Conservation (phyloP, 1,140 invertebrate species). For the Drosophila ficusphila region DNA sequence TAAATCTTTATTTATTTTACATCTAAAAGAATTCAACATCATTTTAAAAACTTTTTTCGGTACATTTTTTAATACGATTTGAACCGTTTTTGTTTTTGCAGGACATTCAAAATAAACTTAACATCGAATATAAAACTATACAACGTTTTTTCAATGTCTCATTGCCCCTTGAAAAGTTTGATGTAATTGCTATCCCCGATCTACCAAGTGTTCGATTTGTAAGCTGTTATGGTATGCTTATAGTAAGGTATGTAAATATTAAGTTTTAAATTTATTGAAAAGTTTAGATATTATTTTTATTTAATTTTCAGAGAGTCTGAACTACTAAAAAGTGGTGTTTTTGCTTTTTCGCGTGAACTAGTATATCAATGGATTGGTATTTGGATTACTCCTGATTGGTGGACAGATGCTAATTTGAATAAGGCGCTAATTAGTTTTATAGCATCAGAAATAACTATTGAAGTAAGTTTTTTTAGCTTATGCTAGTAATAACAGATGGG, state of each 20-base stretch:
- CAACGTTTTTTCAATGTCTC: constrained; percentile 87
- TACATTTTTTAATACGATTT: not conserved
- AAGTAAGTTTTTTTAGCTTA: too few species aligned
- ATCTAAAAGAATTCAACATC: too few species aligned
- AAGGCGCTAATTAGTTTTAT: constrained; percentile 90
- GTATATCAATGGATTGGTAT: constrained; percentile 91
- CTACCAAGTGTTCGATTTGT: not conserved
- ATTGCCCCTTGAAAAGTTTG: not conserved
- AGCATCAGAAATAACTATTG: constrained; percentile 88
- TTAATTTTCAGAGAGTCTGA: constrained; percentile 88
- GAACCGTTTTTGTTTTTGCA: too few species aligned
- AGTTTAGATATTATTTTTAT: too few species aligned
- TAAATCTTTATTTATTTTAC: too few species aligned
- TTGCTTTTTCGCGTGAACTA: constrained; percentile 88
- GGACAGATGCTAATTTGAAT: constrained; percentile 89
- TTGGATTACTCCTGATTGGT: constrained; percentile 89
- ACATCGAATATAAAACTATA: constrained; percentile 17
- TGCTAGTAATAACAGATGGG: too few species aligned
- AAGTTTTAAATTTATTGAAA: too few species aligned
- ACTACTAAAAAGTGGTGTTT: constrained; percentile 86
- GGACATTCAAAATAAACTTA: constrained; percentile 20
- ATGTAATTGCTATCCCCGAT: constrained; percentile 9
- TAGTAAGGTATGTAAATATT: constrained; percentile 89
- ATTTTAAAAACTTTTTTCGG: not conserved
- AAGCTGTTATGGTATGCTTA: constrained; percentile 7